Base-by-base conservation (phyloP, 1,140 invertebrate species). In the Macrotrachela quadricornifera region DNA sequence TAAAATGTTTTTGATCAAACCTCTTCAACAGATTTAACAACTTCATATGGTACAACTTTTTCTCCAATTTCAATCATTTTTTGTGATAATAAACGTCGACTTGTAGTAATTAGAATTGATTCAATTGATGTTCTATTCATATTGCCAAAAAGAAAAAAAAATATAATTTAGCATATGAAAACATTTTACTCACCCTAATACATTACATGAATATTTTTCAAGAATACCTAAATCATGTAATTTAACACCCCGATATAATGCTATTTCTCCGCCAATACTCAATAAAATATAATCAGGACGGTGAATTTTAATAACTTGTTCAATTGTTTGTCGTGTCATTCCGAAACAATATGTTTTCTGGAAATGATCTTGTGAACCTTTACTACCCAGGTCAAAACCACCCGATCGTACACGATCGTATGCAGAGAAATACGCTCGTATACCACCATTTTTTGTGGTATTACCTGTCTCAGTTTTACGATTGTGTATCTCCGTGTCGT, bases 291-390 rank as follows among this genome's bases (percentile, higher is more conserved):
- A 91, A 60, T 88, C 85, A 0, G 94, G 94, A 46, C 91, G 71
- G 69, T 99, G 92, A 36, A 80, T 82, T 69, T 80, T 79, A 48
- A 99, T 97, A 0, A 97, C 87, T 77, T 97, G 83, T 63, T 88
- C 84, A 1, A 99, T 90, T 70, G 95, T 97, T 62, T 90, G 79
- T 0, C 81, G 78, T 6, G 84, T 87, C 12, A 99, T 79, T 0
- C 94, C 94, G 18, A 96, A 71, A 65, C 97, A 96, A 64, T 97
- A 99, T 14, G 92, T 86, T 75, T 94, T 94, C 64, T 97, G 90
- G 1, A 91, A 88, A 65, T 99, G 75, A 1, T 90, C 91, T 71
- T 91, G 92, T 0, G 90, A n/a, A n/a, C n/a, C n/a, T n/a, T n/a
- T n/a, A n/a, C n/a, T n/a, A n/a, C n/a, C n/a, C n/a, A n/a, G n/a